Conservation (phyloP, 2,113 vertebrate species). For the Oncorhynchus masou region DNA sequence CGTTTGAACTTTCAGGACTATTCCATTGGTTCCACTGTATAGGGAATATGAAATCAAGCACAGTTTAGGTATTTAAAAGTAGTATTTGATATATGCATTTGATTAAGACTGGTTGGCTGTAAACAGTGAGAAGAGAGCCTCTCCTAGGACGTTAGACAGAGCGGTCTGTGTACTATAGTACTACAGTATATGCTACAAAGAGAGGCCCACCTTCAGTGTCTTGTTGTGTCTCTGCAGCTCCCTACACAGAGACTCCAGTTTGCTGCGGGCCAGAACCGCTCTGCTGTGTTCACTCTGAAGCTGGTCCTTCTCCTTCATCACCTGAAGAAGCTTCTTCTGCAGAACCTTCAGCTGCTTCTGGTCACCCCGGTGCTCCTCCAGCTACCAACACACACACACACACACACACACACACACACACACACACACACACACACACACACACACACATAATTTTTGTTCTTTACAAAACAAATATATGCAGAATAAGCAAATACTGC, state of each 20-base stretch:
- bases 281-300: constrained; percentile 94
- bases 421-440: constrained; percentile 3
- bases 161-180: no score
- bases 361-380: constrained; percentile 90
- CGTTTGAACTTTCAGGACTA: no score
- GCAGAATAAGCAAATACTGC: neutral
- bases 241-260: constrained; percentile 92
- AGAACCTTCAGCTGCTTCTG: constrained; percentile 90
- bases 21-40: no score
- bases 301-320: constrained; percentile 94
- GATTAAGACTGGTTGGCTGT: no score
- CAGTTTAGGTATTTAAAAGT: no score
- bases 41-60: no score
- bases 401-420: neutral
- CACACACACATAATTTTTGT: neutral
- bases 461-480: neutral
- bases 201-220: constrained; percentile 86
- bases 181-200: neutral
- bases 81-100: no score
- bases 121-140: no score
- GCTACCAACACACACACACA: constrained; percentile 59
- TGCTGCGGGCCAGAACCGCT: constrained; percentile 91
- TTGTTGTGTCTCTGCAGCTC: constrained; percentile 99
- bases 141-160: neutral
- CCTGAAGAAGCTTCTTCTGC: constrained; percentile 88